Base-by-base conservation (phyloP, 2,888 invertebrate species). In the Ceriagrion tenellum region DNA sequence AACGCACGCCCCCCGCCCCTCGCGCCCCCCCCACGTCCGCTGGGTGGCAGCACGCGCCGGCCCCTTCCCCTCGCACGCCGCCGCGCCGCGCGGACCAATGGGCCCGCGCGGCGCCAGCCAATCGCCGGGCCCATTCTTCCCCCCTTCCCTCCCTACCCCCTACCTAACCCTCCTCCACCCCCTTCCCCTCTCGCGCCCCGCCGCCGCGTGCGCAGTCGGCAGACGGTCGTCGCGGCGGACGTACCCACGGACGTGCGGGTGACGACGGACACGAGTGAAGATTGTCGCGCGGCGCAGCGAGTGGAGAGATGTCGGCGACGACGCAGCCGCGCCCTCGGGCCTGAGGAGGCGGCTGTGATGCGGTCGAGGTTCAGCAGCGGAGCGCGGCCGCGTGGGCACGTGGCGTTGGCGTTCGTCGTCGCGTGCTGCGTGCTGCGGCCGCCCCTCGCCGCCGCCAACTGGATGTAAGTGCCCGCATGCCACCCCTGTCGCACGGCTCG, bases 381-480 rank as follows among this genome's bases (percentile, higher is more conserved):
- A 40, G 63, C 63, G 63, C 93, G 23, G 81, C 35, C 16, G 35
- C 91, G 59, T 20, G 18, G 59, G 30, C 91, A 91, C 63, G 93
- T 93, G 93, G 69, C 40, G 23, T n/a, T 74, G 47, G 69, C 35
- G 35, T 23, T 74, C 18, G 63, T 63, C 47, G 26, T 91, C 63
- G 91, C 69, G 47, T 40, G 40, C 63, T 35, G 81, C 69, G 63
- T 59, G 59, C 40, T 55, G 40, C 91, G 93, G 93, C 56, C 63
- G 63, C 93, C 93, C 12, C 63, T 59, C 93, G 93, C 47, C 69
- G 93, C 93, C 47, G 93, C 93, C 69, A 93, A 93, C 63, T 93
- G 93, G 93, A 93, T 93, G 93, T 93, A 93, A 93, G 93, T 93
- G 93, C 35, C 81, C 81, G 13, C 81, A 13, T 35, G 30, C 30